These are phyloP conservation scores for Miichthys miiuy DNA, from an alignment of 2,797 vertebrate genomes.

Conservation along the genomic window DNA sequence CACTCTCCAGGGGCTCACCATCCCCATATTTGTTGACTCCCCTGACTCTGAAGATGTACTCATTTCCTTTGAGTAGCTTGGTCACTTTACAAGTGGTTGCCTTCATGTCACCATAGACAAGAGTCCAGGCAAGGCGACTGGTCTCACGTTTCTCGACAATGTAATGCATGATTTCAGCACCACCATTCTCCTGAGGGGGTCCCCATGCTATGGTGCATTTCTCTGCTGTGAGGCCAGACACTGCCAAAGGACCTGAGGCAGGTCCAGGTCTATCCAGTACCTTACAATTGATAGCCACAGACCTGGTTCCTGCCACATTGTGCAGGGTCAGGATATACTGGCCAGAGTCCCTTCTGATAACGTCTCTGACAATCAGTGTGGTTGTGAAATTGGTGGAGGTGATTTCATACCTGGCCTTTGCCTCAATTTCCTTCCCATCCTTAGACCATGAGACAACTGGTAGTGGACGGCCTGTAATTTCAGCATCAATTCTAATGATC, in stretches of 20 bases:
- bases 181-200: conserved; percentile 95
- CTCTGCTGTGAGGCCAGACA: conserved; percentile 92
- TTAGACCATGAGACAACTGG: conserved; percentile 97
- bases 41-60: conserved; percentile 97
- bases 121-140: conserved; percentile 96
- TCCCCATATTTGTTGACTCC: conserved; percentile 97
- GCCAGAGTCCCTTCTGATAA: conserved; percentile 94
- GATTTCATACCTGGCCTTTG: conserved; percentile 95
- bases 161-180: conserved; percentile 95
- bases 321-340: conserved; percentile 95
- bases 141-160: conserved; percentile 99
- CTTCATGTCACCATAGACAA: conserved; percentile 93
- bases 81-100: conserved; percentile 98
- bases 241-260: conserved; percentile 92
- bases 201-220: conserved; percentile 96
- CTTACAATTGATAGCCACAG: conserved; percentile 93
- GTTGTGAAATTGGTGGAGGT: conserved; percentile 90
- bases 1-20: conserved; percentile 94
- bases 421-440: conserved; percentile 93
- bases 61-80: conserved; percentile 96
- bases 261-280: conserved; percentile 97
- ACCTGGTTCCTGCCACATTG: conserved; percentile 96
- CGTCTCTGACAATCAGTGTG: conserved; percentile 91
- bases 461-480: conserved; percentile 93
- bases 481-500: conserved; percentile 93